phyloP scores from a whole-genome alignment of 2,888 invertebrate species.

The Glyphotaelius pellucidus region DNA sequence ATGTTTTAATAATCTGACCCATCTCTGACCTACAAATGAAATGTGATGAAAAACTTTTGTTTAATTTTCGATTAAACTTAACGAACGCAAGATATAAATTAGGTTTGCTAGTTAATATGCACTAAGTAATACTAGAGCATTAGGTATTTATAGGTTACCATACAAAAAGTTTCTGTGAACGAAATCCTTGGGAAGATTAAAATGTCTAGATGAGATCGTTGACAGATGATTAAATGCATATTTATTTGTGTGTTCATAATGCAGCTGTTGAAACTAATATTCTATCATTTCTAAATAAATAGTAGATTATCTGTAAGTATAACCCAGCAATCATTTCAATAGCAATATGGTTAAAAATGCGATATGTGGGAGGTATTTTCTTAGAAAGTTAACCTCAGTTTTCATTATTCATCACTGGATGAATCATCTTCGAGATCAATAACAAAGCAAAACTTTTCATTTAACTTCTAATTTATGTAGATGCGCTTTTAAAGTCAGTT shows the following conservation, averaged over 20 bases:
- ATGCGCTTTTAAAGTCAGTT: not conserved
- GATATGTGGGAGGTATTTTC: conserved; percentile 34
- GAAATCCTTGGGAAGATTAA: not conserved
- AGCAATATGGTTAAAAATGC: not conserved
- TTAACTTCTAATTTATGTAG: not conserved
- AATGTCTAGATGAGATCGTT: not conserved
- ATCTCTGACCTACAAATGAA: not conserved
- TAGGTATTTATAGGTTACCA: not conserved
- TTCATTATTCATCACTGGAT: conserved; percentile 34
- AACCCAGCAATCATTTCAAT: not conserved
- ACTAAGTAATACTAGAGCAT: not conserved
- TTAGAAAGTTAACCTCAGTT: conserved; percentile 60
- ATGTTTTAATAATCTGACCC: too few relatives aligned
- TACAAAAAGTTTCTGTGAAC: not conserved
- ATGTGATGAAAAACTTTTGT: not conserved
- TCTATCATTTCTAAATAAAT: not conserved
- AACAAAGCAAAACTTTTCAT: not conserved
- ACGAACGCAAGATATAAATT: not conserved
- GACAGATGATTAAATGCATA: not conserved
- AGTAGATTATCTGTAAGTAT: not conserved
- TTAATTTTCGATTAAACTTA: not conserved
- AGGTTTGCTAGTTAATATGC: not conserved
- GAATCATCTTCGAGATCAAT: conserved; percentile 32
- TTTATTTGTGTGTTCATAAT: not conserved
- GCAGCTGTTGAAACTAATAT: not conserved